Evolutionary conservation across 92 coral and sea anemone genomes (phyloP).

Genomic region (Zoanthus solanderi): DNA sequence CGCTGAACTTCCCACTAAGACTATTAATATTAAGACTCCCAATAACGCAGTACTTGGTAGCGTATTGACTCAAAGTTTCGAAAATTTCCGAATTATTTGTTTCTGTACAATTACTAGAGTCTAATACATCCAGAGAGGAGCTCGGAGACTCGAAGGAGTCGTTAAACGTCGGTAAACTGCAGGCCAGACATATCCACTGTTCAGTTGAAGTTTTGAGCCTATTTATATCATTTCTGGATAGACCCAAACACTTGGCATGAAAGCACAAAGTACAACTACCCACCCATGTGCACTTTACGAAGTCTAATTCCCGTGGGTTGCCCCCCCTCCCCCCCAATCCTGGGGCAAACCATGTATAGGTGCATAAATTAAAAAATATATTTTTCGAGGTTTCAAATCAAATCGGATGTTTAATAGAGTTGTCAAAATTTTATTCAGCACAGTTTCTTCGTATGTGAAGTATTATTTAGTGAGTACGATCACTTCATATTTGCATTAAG

Average conservation of each 20-base stretch:
- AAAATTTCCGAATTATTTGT: neutral
- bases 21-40: conserved; percentile 49
- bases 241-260: too few species aligned
- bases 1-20: conserved; percentile 38
- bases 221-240: too few species aligned
- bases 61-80: neutral
- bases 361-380: too few species aligned
- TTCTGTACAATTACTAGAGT: neutral
- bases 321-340: neutral
- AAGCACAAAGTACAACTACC: neutral
- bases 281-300: too few species aligned
- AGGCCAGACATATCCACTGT: conserved; percentile 1
- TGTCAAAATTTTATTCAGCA: too few species aligned
- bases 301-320: too few species aligned
- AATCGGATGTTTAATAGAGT: too few species aligned
- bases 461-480: too few species aligned
- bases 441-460: too few species aligned
- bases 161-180: neutral
- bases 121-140: neutral
- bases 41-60: conserved; percentile 22
- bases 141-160: neutral
- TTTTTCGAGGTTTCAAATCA: too few species aligned
- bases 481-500: too few species aligned
- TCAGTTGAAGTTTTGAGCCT: neutral
- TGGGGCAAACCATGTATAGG: too few species aligned